Evolutionary conservation across 2,113 vertebrate species (phyloP).

Genomic region (Atractosteus spatula): DNA sequence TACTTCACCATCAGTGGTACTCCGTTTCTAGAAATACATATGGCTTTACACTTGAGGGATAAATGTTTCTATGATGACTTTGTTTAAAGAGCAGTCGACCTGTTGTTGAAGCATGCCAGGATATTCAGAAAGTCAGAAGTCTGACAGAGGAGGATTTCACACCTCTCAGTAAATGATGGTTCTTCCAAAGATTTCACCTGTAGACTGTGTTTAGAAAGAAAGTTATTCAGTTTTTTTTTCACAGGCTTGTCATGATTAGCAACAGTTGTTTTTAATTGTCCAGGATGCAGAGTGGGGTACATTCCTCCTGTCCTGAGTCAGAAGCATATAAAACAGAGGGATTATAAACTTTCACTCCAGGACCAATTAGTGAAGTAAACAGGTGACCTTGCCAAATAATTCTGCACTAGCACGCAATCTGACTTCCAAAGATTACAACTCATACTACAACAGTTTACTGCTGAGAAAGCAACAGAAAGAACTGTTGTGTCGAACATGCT

Average conservation of each 20-base stretch:
- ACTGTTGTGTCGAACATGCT: not conserved
- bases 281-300: conserved; percentile 29
- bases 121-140: no score
- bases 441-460: conserved; percentile 28
- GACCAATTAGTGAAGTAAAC: conserved; percentile 59
- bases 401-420: conserved; percentile 59
- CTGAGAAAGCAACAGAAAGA: conserved; percentile 41
- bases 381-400: conserved; percentile 56
- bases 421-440: conserved; percentile 39
- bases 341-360: conserved; percentile 63
- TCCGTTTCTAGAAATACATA: no score
- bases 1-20: no score
- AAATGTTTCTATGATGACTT: no score
- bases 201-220: no score
- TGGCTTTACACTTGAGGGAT: no score
- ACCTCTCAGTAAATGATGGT: no score
- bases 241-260: conserved; percentile 19
- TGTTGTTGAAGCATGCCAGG: no score
- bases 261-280: conserved; percentile 58
- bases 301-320: conserved; percentile 60
- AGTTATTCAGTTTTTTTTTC: conserved; percentile 5
- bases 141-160: no score
- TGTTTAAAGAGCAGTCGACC: no score
- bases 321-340: conserved; percentile 61
- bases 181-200: no score